These are phyloP conservation scores for Mustela lutreola DNA, from an alignment of 2,113 vertebrate genomes.

Conservation along the genomic window DNA sequence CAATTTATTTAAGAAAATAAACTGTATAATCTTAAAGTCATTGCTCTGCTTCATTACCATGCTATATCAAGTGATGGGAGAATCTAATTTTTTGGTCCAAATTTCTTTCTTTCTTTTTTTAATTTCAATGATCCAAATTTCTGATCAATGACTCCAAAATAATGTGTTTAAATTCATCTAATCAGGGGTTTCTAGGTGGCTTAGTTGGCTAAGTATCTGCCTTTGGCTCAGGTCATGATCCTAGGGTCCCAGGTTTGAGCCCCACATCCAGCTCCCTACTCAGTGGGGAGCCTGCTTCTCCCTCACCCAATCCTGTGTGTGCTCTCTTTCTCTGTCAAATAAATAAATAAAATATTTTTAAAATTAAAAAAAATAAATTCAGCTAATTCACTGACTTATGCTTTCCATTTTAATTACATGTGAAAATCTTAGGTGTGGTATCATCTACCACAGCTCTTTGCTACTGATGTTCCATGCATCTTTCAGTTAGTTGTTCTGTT, in stretches of 20 bases:
- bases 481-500: not conserved
- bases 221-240: not conserved
- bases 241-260: too few species aligned
- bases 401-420: not conserved
- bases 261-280: not conserved
- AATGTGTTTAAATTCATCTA: conserved; percentile 29
- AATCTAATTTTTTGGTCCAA: not conserved
- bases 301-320: too few species aligned
- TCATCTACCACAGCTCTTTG: not conserved
- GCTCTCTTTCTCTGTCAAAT: not conserved
- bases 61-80: not conserved
- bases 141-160: conserved; percentile 10
- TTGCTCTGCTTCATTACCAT: not conserved
- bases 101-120: too few species aligned
- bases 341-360: not conserved
- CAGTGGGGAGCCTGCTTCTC: not conserved
- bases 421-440: not conserved
- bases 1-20: not conserved
- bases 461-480: not conserved
- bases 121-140: not conserved
- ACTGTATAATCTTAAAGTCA: not conserved
- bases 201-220: not conserved
- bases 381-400: not conserved
- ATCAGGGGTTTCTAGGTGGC: not conserved
- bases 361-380: too few species aligned